Evolutionary conservation across 2,113 vertebrate genomes (phyloP).

Genomic region (Boleophthalmus pectinirostris): DNA sequence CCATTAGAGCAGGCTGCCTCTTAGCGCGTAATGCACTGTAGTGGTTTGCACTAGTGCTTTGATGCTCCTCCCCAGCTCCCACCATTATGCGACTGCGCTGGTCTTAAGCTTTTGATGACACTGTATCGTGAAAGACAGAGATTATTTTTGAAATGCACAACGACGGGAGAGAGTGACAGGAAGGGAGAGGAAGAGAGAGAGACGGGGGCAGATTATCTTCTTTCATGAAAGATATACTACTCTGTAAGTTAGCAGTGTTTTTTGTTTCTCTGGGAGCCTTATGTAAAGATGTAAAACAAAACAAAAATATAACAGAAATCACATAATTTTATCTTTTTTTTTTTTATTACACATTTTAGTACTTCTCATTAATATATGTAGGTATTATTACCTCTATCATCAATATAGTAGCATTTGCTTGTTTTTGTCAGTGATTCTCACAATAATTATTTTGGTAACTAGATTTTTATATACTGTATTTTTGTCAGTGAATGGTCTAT

Average conservation of each 20-base stretch:
- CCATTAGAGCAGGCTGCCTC: constrained; percentile 53
- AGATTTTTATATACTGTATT: too few relatives aligned
- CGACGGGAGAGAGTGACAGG: constrained; percentile 34
- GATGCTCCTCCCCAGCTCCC: constrained; percentile 32
- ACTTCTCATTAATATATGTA: too few relatives aligned
- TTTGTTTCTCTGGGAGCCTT: constrained; percentile 45
- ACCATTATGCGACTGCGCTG: constrained; percentile 48
- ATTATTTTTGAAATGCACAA: constrained; percentile 67
- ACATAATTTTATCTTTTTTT: too few relatives aligned
- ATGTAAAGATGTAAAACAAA: constrained; percentile 16
- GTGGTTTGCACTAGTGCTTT: constrained; percentile 24
- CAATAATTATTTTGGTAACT: too few relatives aligned
- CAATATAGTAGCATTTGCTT: too few relatives aligned
- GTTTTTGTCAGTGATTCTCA: neutral
- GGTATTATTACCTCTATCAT: too few relatives aligned
- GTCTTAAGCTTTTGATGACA: constrained; percentile 70
- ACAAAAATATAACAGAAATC: too few relatives aligned
- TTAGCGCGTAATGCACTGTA: constrained; percentile 42
- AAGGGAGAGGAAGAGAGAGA: constrained; percentile 25
- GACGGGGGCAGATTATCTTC: constrained; percentile 59
- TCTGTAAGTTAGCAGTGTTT: constrained; percentile 43
- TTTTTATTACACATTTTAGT: too few relatives aligned
- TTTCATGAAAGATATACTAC: constrained; percentile 38
- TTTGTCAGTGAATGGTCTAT: too few relatives aligned
- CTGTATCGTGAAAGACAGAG: constrained; percentile 57